These are phyloP conservation scores for Andrena fulva DNA, from an alignment of 2,888 invertebrate genomes.

Conservation along the genomic window DNA sequence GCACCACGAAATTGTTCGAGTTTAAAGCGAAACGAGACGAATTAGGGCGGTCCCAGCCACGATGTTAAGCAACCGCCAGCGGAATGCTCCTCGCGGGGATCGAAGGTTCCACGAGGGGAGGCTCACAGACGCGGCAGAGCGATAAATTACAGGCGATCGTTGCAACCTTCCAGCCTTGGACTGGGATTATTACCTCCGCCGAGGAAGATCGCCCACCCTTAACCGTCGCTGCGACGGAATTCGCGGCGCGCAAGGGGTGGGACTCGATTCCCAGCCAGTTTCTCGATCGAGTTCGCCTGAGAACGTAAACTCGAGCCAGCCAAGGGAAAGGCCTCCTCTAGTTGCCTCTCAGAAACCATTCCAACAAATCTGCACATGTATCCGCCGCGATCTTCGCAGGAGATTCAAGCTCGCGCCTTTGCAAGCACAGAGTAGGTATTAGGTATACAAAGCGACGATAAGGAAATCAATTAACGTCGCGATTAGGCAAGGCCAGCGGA, in stretches of 20 bases:
- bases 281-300: background rate
- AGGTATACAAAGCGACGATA: background rate
- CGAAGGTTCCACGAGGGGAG: background rate
- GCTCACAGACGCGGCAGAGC: conserved; percentile 1
- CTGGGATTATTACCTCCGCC: conserved; percentile 24
- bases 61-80: background rate
- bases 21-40: background rate
- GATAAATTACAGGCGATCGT: conserved; percentile 43
- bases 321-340: background rate
- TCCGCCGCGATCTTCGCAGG: background rate
- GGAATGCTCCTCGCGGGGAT: background rate
- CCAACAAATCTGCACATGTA: background rate
- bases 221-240: background rate
- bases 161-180: conserved; percentile 5
- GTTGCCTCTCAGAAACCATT: background rate
- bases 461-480: conserved; percentile 40
- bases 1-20: conserved; percentile 4
- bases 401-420: background rate
- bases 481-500: conserved; percentile 14
- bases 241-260: background rate
- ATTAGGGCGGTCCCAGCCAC: conserved; percentile 14
- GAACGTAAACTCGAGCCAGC: background rate
- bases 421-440: too few relatives aligned
- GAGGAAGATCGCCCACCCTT: background rate
- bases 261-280: conserved; percentile 2